Base-by-base conservation (phyloP, 2,888 invertebrate species). In the Aphodius sticticus region DNA sequence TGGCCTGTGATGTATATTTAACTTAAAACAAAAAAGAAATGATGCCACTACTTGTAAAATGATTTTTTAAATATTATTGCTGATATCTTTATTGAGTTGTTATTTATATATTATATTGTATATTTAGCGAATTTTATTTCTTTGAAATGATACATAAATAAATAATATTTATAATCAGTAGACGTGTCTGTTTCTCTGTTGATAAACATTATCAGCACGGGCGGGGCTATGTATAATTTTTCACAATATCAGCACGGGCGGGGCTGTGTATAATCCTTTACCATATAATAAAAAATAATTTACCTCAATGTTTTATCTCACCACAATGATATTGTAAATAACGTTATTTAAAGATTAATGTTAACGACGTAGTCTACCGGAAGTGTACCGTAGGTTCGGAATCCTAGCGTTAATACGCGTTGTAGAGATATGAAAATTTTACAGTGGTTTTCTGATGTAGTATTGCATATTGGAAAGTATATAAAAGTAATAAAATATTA, bases 211-310 rank as follows among this genome's bases (percentile, higher is more conserved):
- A 26, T 26, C 26, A 26, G 26, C 26, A 26, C 1, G 26, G 26
- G 26, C 26, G 26, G 26, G 26, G 26, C 26, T 26, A 3, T 69
- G 15, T 69, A 69, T 69, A 69, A n/a, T 69, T 69, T 69, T 69
- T 69, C 1, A 69, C 69, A 15, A 69, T 69, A 26, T 26, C 26
- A 26, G 26, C 26, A 26, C 1, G 26, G 26, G 26, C 26, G 26
- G 26, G 26, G 26, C 26, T 26, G 26, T 69, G 15, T 69, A 69
- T 69, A 69, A n/a, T 69, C 3, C 3, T 69, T 69, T 1, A 69
- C 69, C n/a, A n/a, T n/a, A 69, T 69, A 69, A 69, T 69, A 69
- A 69, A 69, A 69, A 69, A 69, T 69, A 69, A 69, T 26, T 26
- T 26, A 26, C 26, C 26, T 26, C 26, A 26, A 26, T 26, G 26